Conservation (phyloP, 2,888 invertebrate genomes). For the Idaea dimidiata region DNA sequence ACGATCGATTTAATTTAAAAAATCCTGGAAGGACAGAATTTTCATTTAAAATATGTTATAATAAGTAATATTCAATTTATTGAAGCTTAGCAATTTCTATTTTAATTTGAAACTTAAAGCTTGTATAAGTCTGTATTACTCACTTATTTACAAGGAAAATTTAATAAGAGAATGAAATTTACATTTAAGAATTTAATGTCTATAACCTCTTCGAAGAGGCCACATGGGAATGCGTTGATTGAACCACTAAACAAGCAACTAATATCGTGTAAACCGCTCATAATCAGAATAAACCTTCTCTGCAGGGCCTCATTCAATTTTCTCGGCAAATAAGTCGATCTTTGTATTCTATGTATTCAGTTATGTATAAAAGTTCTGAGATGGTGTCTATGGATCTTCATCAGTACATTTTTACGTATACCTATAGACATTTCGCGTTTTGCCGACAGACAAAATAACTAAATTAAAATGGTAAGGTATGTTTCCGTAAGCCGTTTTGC, state of each 20-base stretch:
- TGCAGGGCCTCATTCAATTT: conserved; percentile 31
- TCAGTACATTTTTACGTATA: no score
- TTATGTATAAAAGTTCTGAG: conserved; percentile 5
- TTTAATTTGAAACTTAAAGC: background rate
- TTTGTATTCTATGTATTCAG: conserved; percentile 27
- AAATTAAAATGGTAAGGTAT: no score
- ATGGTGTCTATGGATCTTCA: no score
- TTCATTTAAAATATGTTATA: no score
- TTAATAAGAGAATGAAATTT: background rate
- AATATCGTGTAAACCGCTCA: background rate
- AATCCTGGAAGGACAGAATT: no score
- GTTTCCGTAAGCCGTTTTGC: no score
- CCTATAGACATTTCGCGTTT: no score
- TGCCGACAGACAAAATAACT: no score
- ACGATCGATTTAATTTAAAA: no score
- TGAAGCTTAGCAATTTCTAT: background rate
- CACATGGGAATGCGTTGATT: conserved; percentile 6
- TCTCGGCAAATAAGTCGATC: conserved; percentile 26
- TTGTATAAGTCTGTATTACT: background rate
- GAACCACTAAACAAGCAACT: conserved; percentile 11
- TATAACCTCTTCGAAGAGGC: background rate
- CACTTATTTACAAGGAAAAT: background rate
- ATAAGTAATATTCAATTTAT: no score
- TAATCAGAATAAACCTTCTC: conserved; percentile 14
- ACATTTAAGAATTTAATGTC: background rate